A percentile compares a stretch with the other conserved stretches of the same genome.
phyloP scores from a whole-genome alignment of 2,113 vertebrate species.

The Barbus barbus region DNA sequence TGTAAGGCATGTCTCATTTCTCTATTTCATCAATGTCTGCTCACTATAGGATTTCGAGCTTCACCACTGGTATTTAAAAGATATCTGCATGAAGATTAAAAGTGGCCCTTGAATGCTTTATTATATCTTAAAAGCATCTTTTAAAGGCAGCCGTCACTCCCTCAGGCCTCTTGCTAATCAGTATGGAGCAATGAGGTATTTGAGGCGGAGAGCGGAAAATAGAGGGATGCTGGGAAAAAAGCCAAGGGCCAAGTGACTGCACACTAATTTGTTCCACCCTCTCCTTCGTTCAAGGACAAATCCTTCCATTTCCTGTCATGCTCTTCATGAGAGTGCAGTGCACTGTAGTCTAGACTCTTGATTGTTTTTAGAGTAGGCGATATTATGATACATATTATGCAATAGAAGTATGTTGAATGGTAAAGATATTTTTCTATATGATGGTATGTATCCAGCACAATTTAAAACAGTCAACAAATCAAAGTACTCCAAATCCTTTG shows the following conservation, averaged over 20 bases:
- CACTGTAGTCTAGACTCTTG: constrained; percentile 10
- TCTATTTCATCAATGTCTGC: not conserved
- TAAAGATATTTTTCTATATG: not conserved
- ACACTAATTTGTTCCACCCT: constrained; percentile 40
- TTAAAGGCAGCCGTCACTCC: constrained; percentile 21
- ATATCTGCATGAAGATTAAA: constrained; percentile 8
- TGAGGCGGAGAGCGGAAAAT: constrained; percentile 26
- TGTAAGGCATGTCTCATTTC: too few relatives aligned
- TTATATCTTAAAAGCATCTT: constrained; percentile 19
- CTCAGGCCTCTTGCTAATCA: constrained; percentile 27
- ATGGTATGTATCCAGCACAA: not conserved
- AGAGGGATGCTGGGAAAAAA: constrained; percentile 30
- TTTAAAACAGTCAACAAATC: not conserved
- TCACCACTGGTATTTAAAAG: not conserved
- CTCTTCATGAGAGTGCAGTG: constrained; percentile 9
- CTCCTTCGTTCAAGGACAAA: constrained; percentile 29
- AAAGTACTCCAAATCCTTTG: not conserved
- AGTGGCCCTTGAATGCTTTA: not conserved
- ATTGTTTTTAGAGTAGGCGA: not conserved
- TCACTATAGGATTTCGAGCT: not conserved
- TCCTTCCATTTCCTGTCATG: constrained; percentile 27
- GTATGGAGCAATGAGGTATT: constrained; percentile 30
- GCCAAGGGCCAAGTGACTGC: constrained; percentile 28
- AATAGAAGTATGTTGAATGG: not conserved
- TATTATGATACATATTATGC: not conserved